Conservation (phyloP, 2,797 vertebrate genomes). For the Echiichthys vipera region DNA sequence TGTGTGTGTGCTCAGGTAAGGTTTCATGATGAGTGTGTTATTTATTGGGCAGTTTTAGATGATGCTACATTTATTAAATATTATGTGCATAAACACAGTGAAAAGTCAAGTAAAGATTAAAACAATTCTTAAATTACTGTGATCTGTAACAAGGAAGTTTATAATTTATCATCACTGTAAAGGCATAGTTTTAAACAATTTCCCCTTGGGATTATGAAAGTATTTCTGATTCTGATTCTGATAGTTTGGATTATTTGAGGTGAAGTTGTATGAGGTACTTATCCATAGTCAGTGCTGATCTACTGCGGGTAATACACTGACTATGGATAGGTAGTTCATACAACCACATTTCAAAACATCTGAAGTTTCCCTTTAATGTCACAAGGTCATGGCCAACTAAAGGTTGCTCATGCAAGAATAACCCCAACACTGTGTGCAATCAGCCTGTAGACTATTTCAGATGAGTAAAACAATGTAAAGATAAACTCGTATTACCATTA, state of each 20-base stretch:
- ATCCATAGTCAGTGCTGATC: too few species aligned
- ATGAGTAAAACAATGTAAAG: neutral
- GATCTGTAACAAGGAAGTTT: neutral
- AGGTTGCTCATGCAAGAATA: too few species aligned
- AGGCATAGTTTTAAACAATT: too few species aligned
- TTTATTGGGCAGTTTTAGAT: neutral
- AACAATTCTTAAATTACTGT: neutral
- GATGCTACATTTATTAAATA: neutral
- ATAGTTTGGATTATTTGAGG: too few species aligned
- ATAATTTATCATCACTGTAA: neutral
- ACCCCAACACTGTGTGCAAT: neutral
- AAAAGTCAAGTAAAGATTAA: neutral
- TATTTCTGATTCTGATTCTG: too few species aligned
- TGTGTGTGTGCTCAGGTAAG: conserved; percentile 73
- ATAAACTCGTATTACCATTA: neutral
- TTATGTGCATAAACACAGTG: neutral
- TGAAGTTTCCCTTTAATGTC: too few species aligned
- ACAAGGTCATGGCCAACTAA: neutral
- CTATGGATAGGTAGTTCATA: too few species aligned
- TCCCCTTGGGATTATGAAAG: too few species aligned
- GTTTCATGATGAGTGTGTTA: neutral
- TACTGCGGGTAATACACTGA: too few species aligned
- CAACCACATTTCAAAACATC: too few species aligned
- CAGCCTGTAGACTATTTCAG: neutral
- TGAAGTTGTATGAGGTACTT: too few species aligned